These are phyloP conservation scores for Parazoanthus atlanticus DNA, from an alignment of 92 coral and sea anemone genomes.

Conservation along the genomic window DNA sequence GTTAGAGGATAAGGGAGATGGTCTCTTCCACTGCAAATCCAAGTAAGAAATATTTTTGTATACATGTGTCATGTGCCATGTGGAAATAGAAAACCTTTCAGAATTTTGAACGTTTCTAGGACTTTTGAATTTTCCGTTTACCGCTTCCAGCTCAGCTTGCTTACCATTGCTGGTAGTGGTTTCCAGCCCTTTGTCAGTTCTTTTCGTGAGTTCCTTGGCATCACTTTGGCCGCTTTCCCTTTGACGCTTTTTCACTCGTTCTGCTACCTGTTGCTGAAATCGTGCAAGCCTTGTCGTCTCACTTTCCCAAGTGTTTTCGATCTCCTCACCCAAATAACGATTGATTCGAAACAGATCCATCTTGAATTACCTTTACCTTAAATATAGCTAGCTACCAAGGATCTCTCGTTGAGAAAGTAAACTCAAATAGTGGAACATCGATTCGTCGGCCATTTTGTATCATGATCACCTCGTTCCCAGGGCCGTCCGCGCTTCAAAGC, in stretches of 20 bases:
- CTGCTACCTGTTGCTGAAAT: constrained; percentile 11
- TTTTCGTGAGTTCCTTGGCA: not conserved
- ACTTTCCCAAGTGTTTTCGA: constrained; percentile 29
- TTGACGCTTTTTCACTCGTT: constrained; percentile 22
- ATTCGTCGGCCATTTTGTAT: constrained; percentile 2
- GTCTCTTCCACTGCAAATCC: no score
- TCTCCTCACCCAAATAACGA: constrained; percentile 81
- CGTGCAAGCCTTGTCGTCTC: constrained; percentile 11
- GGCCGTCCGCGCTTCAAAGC: no score
- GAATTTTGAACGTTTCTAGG: not conserved
- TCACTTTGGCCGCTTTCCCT: not conserved
- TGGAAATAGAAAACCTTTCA: not conserved
- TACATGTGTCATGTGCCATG: no score
- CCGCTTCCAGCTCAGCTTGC: not conserved
- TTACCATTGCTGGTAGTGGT: constrained; percentile 7
- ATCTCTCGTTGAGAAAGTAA: not conserved
- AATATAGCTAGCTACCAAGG: not conserved
- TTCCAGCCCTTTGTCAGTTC: not conserved
- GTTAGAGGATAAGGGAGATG: no score
- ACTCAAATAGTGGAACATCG: not conserved
- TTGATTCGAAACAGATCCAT: constrained; percentile 89
- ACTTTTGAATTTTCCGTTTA: not conserved
- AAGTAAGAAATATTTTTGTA: not conserved
- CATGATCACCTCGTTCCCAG: no score
- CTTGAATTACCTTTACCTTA: not conserved